These are phyloP conservation scores for Pheucticus melanocephalus DNA, from an alignment of 2,113 vertebrate species.

Conservation along the genomic window DNA sequence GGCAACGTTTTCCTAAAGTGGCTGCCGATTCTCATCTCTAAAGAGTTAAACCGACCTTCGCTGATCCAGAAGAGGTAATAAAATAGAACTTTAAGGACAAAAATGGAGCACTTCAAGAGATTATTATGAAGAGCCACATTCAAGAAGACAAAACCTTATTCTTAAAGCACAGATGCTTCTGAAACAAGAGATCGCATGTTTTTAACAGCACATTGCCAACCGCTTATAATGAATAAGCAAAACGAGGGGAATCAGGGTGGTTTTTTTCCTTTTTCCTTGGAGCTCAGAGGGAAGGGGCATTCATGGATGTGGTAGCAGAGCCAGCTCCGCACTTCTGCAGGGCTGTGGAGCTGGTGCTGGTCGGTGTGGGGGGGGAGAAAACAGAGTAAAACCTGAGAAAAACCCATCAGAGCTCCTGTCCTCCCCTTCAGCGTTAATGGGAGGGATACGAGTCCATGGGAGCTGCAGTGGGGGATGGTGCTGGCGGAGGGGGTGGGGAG, in stretches of 20 bases:
- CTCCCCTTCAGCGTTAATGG: slow-evolving; percentile 63
- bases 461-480: slow-evolving; percentile 69
- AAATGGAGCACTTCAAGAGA: slow-evolving; percentile 37
- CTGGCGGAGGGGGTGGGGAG: slow-evolving; percentile 62
- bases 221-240: slow-evolving; percentile 46
- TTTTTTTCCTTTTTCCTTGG: not conserved
- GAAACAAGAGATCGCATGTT: slow-evolving; percentile 39
- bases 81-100: slow-evolving; percentile 59
- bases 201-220: slow-evolving; percentile 15
- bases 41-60: slow-evolving; percentile 51
- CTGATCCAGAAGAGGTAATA: slow-evolving; percentile 28
- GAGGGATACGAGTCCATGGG: slow-evolving; percentile 53
- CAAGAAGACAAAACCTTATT: slow-evolving; percentile 41
- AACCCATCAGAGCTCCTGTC: slow-evolving; percentile 57
- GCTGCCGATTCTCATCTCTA: not conserved
- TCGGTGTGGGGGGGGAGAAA: not conserved
- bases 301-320: not conserved
- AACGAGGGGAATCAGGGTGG: not conserved
- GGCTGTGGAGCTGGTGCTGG: slow-evolving; percentile 3
- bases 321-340: slow-evolving; percentile 30
- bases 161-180: slow-evolving; percentile 47
- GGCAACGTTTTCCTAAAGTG: slow-evolving; percentile 7
- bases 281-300: not conserved
- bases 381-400: slow-evolving; percentile 41
- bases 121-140: slow-evolving; percentile 21